A percentile compares a stretch with the other conserved stretches of the same genome.
phyloP scores from a whole-genome alignment of 2,888 invertebrate genomes.

The Pelosia muscerda region DNA sequence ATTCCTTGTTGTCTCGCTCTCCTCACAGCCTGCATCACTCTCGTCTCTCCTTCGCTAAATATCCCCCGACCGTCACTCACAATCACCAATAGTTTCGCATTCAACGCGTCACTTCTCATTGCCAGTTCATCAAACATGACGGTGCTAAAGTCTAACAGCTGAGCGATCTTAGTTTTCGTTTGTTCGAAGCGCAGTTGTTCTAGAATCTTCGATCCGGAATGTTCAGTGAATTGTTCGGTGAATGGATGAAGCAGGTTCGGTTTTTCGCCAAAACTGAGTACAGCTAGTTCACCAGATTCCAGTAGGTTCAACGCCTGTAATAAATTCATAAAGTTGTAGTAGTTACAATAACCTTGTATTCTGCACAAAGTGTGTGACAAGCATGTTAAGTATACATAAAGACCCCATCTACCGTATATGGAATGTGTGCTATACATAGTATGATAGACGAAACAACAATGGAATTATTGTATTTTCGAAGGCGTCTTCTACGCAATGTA shows the following conservation, averaged over 20 bases:
- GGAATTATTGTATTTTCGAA: too few relatives aligned
- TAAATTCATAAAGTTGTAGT: background rate
- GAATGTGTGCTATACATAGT: too few relatives aligned
- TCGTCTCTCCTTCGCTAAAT: conserved; percentile 94
- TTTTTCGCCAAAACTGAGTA: conserved; percentile 96
- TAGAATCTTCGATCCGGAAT: conserved; percentile 93
- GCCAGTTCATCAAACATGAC: conserved; percentile 84
- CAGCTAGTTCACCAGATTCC: conserved; percentile 97
- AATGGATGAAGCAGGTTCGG: conserved; percentile 95
- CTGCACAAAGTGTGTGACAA: background rate
- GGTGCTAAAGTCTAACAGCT: conserved; percentile 92
- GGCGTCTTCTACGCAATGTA: too few relatives aligned
- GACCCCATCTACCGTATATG: too few relatives aligned
- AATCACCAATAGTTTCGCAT: conserved; percentile 95
- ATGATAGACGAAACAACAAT: too few relatives aligned
- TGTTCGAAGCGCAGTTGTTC: conserved; percentile 95
- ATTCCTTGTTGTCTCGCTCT: conserved; percentile 93
- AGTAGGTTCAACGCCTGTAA: conserved; percentile 94
- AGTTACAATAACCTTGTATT: background rate
- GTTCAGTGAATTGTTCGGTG: conserved; percentile 94
- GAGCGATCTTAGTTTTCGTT: conserved; percentile 94
- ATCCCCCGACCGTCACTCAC: conserved; percentile 98
- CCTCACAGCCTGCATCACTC: conserved; percentile 92
- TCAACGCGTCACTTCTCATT: conserved; percentile 84
- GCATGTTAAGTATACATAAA: background rate